Conservation (phyloP, 64 coral and sea anemone genomes). For the Cladopsammia gracilis region DNA sequence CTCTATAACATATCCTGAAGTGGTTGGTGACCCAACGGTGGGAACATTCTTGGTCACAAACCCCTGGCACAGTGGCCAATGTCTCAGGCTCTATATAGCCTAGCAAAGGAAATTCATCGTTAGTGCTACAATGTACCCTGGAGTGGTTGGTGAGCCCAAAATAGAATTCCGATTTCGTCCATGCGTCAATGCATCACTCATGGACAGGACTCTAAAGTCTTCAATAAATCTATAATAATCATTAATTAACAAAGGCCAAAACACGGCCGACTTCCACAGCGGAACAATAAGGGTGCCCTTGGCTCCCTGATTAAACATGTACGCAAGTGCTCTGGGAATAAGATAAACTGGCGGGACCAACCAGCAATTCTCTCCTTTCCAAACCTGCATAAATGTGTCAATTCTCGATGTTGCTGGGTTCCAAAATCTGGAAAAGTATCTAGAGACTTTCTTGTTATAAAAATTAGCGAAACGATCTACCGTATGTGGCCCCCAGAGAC, state of each 20-base stretch:
- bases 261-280: conserved; percentile 39
- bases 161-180: background rate
- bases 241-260: conserved; percentile 63
- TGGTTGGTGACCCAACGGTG: background rate
- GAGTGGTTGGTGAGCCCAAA: background rate
- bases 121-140: background rate
- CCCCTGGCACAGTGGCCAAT: background rate
- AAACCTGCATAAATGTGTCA: background rate
- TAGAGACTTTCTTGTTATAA: background rate
- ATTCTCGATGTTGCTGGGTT: background rate
- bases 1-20: background rate
- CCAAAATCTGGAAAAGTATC: conserved; percentile 3
- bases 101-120: background rate
- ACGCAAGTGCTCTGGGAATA: background rate
- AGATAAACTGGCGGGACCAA: conserved; percentile 34
- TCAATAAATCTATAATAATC: background rate
- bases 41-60: background rate
- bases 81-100: background rate
- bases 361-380: conserved; percentile 7
- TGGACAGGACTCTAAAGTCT: background rate
- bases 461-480: conserved; percentile 7
- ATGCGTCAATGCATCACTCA: background rate
- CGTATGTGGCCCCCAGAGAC: background rate
- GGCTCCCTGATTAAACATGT: conserved; percentile 28
- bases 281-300: conserved; percentile 35